These are phyloP conservation scores for Sebastolobus alascanus DNA, from an alignment of 2,797 vertebrate genomes.

Conservation along the genomic window DNA sequence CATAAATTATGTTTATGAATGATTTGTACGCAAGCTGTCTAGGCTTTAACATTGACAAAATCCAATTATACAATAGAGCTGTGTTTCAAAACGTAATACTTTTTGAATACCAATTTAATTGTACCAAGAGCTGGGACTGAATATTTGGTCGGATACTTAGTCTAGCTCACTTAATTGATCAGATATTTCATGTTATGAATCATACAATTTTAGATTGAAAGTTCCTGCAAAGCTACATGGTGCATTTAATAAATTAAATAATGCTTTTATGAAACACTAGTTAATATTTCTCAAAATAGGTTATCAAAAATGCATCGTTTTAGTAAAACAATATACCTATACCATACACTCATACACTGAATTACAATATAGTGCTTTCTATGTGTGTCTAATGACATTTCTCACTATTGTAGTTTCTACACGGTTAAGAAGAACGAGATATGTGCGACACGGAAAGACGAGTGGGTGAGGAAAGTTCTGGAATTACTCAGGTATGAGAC, in stretches of 20 bases:
- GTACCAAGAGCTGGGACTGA: neutral
- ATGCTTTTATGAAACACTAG: neutral
- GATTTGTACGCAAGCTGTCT: conserved; percentile 7
- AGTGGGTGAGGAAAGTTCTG: conserved; percentile 77
- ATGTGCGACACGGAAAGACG: conserved; percentile 62
- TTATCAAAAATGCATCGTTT: neutral
- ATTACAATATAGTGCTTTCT: neutral
- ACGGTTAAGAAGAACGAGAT: conserved; percentile 62
- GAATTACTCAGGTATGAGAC: conserved; percentile 74
- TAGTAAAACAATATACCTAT: neutral
- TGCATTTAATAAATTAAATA: neutral
- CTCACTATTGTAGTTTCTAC: conserved; percentile 72
- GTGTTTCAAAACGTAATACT: neutral
- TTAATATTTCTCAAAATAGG: neutral
- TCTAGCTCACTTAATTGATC: neutral
- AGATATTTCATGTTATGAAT: neutral
- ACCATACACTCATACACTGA: neutral
- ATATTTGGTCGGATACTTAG: neutral
- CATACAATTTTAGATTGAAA: neutral
- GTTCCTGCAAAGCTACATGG: neutral
- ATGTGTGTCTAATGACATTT: conserved; percentile 3
- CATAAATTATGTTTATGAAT: conserved; percentile 24
- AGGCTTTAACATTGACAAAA: neutral
- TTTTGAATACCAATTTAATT: neutral
- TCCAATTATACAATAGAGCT: neutral